Conservation (phyloP, 2,888 invertebrate genomes). For the Cylindroiulus punctatus region DNA sequence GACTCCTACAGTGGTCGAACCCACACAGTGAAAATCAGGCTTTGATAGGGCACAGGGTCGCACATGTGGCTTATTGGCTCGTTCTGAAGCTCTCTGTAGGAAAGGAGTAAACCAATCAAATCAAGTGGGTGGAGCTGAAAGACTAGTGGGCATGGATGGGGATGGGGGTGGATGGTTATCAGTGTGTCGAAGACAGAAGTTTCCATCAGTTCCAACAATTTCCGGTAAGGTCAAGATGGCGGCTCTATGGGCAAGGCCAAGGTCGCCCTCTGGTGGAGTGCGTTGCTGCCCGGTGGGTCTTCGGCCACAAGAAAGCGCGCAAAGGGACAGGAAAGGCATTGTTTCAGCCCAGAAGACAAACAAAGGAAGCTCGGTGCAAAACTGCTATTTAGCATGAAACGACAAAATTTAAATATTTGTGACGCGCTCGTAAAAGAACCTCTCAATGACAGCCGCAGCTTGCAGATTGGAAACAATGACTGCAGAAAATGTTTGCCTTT, state of each 20-base stretch:
- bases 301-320: background rate
- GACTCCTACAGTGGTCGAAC: too few relatives aligned
- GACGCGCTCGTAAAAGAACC: background rate
- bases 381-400: constrained; percentile 24
- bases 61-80: too few relatives aligned
- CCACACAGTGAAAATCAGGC: too few relatives aligned
- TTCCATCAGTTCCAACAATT: background rate
- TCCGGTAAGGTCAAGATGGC: background rate
- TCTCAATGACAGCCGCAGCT: background rate
- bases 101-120: too few relatives aligned
- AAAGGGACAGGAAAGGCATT: constrained; percentile 26
- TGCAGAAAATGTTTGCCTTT: background rate
- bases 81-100: too few relatives aligned
- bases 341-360: background rate
- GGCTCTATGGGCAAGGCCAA: background rate
- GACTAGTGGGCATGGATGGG: too few relatives aligned
- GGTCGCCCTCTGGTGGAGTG: background rate
- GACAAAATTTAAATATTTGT: constrained; percentile 7
- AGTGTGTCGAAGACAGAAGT: too few relatives aligned
- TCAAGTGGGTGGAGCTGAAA: too few relatives aligned
- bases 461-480: background rate
- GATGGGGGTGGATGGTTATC: too few relatives aligned
- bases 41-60: too few relatives aligned
- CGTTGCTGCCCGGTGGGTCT: background rate
- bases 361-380: constrained; percentile 22